Evolutionary conservation across 2,888 invertebrate species (phyloP).

Genomic region (Fragum sueziense): DNA sequence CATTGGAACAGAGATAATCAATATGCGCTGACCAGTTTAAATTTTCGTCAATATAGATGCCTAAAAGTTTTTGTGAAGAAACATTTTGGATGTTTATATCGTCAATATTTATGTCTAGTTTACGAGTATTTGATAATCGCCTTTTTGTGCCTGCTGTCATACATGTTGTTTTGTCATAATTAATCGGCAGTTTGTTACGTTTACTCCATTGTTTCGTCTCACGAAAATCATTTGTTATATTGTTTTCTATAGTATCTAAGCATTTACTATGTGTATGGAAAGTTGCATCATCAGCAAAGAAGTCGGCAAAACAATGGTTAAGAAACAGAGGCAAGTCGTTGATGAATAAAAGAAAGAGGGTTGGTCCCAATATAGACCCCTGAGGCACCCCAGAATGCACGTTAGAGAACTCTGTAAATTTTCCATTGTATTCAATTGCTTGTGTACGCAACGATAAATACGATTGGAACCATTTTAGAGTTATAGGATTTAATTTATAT

Average conservation of each 20-base stretch:
- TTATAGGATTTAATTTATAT: background rate
- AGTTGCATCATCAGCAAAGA: background rate
- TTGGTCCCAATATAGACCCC: background rate
- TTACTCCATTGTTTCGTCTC: too few species aligned
- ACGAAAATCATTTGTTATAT: too few species aligned
- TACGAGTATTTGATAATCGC: background rate
- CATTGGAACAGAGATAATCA: background rate
- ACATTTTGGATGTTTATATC: too few species aligned
- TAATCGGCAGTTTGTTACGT: background rate
- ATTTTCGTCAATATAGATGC: background rate
- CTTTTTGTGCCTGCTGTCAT: too few species aligned
- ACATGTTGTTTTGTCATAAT: too few species aligned
- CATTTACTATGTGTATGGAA: background rate
- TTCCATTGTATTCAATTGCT: background rate
- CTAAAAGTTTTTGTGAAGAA: too few species aligned
- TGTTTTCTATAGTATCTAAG: too few species aligned
- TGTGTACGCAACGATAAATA: background rate
- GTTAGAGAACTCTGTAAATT: background rate
- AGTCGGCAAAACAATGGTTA: background rate
- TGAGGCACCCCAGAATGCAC: constrained; percentile 1
- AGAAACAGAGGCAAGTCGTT: background rate
- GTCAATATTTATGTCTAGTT: too few species aligned
- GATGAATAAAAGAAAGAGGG: background rate
- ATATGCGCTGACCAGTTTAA: background rate
- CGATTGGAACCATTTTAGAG: background rate